Evolutionary conservation across 2,113 vertebrate genomes (phyloP), one percentile per base, ranked within the genome.

Genomic region (Anser brachyrhynchus): DNA sequence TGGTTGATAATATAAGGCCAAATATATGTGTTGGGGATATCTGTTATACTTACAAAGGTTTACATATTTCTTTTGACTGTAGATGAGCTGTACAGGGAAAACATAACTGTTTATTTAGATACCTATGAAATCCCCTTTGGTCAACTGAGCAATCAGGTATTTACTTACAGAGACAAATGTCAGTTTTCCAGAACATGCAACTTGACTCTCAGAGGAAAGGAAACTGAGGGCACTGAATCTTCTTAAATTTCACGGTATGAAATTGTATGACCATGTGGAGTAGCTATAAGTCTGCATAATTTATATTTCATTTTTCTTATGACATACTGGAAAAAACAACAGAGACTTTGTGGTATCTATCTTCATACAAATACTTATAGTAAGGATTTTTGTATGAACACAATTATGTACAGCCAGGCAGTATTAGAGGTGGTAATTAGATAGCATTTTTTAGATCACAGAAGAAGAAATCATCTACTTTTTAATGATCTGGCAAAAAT

Each of bases 401-500:
- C 77, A 55, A 88, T 75, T 71, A 33, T 26, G 29, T 35, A 43
- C 11, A 78, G 33, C 3, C 55, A 77, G 46, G 46, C 16, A 59
- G 86, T 67, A 90, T 64, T 0, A 94, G 25, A 77, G 28, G 51
- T 64, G 41, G 33, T 81, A 86, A 86, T 11, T 20, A 85, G 64
- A 49, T 10, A 72, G 33, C 14, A 70, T 55, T 61, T 95, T 91
- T 92, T 64, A 64, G 8, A 59, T 52, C 17, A 55, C 31, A 39
- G 29, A 52, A 73, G 51, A 91, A 89, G 51, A 91, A 84, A 79
- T 83, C 62, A 77, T 55, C 91, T 93, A 39, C 7, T 88, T 90
- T 82, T 72, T 25, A 92, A 70, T 78, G 39, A 80, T 25, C 26
- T 67, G 7, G 31, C 33, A 78, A 51, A 89, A 92, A 78, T 77